These are phyloP conservation scores for Octomys mimax DNA, from an alignment of 2,797 vertebrate genomes.

Conservation along the genomic window DNA sequence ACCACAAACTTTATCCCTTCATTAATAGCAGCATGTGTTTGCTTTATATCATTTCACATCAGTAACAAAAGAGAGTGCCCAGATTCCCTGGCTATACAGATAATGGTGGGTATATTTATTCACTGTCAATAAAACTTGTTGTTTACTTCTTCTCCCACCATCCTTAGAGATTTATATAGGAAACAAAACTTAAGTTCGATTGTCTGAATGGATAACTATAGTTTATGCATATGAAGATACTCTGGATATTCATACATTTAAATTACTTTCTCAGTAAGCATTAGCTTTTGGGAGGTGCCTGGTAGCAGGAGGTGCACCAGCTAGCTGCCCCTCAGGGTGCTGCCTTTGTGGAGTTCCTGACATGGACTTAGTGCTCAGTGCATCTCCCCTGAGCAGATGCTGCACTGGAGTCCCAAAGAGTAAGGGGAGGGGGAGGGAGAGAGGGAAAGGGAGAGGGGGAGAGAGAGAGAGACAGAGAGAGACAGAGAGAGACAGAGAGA, in stretches of 20 bases:
- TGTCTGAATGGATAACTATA: background rate
- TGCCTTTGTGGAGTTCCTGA: accelerated
- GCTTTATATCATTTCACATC: background rate
- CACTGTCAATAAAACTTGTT: background rate
- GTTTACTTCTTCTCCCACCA: background rate
- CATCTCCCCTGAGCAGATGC: accelerated
- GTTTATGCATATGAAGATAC: background rate
- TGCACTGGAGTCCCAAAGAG: background rate
- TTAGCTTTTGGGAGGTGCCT: background rate
- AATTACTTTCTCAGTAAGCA: background rate
- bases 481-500: too few relatives aligned
- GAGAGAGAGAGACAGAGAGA: too few relatives aligned
- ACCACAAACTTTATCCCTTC: background rate
- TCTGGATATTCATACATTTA: background rate
- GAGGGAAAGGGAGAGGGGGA: background rate
- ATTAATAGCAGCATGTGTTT: background rate
- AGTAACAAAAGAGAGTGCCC: background rate
- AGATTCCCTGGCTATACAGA: background rate
- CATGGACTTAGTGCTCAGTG: background rate
- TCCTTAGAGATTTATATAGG: background rate
- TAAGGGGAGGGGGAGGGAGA: background rate
- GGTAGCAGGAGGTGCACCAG: background rate
- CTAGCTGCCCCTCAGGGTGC: background rate
- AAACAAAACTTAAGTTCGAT: background rate
- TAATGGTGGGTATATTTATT: background rate